A percentile compares a stretch with the other conserved stretches of the same genome.
These are phyloP conservation scores for Staurois parvus DNA, from an alignment of 2,797 vertebrate genomes.

Conservation along the genomic window DNA sequence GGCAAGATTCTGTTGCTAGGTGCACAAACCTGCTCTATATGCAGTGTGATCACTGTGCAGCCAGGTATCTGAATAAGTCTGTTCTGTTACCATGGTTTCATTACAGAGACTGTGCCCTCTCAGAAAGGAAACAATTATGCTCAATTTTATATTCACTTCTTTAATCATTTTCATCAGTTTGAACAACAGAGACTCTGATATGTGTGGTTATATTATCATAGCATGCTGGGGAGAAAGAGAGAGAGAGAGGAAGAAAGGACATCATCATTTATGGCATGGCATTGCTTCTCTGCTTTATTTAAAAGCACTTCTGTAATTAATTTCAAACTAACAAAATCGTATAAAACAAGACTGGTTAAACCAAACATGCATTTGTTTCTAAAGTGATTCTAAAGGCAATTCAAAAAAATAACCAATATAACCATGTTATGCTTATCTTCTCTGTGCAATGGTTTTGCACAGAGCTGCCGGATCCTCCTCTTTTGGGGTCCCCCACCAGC, in stretches of 20 bases:
- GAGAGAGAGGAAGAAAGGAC: background rate
- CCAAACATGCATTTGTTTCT: background rate
- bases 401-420: too few species aligned
- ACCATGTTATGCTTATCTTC: too few species aligned
- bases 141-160: constrained; percentile 68
- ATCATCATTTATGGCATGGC: background rate
- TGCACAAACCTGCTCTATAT: constrained; percentile 65
- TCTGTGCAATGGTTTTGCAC: too few species aligned
- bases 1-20: constrained; percentile 67
- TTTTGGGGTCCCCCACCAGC: too few species aligned
- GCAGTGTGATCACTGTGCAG: constrained; percentile 66
- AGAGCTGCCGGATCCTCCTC: too few species aligned
- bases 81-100: constrained; percentile 71
- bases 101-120: constrained; percentile 66
- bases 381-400: too few species aligned
- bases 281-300: background rate
- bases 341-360: background rate
- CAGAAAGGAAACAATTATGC: constrained; percentile 68
- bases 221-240: constrained; percentile 36
- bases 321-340: background rate
- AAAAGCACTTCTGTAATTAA: background rate
- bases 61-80: constrained; percentile 64
- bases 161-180: constrained; percentile 66
- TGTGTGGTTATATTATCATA: constrained; percentile 48
- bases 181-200: constrained; percentile 53